Conservation (phyloP, 2,888 invertebrate genomes). For the Rhingia campestris region DNA sequence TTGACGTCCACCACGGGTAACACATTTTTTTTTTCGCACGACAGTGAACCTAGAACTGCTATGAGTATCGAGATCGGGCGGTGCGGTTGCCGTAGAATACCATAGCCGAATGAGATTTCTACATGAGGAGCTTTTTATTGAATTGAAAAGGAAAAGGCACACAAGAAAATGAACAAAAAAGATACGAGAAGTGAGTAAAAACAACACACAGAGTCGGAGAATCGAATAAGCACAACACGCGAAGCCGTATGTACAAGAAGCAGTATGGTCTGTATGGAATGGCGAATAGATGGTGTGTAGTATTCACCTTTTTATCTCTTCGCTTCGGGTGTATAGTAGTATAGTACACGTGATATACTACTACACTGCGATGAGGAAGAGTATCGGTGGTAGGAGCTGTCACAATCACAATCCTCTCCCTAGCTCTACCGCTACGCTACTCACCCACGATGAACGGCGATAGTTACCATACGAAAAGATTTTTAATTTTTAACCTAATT, state of each 20-base stretch:
- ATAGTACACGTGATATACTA: constrained; percentile 71
- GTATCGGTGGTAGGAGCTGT: constrained; percentile 32
- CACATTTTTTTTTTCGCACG: constrained; percentile 63
- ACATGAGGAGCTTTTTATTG: constrained; percentile 73
- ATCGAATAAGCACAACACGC: constrained; percentile 36
- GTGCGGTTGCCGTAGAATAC: constrained; percentile 69
- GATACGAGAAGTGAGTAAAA: constrained; percentile 23
- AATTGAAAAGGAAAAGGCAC: constrained; percentile 70
- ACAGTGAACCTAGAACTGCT: constrained; percentile 64
- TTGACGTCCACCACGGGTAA: constrained; percentile 45
- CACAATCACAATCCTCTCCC: constrained; percentile 18
- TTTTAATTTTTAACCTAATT: too few relatives aligned
- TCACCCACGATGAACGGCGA: background rate
- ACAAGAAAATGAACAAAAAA: constrained; percentile 15
- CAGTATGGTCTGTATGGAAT: constrained; percentile 36
- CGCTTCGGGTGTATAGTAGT: constrained; percentile 47
- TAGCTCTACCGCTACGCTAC: background rate
- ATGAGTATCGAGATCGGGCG: constrained; percentile 55
- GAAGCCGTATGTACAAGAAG: constrained; percentile 21
- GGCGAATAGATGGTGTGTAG: constrained; percentile 58
- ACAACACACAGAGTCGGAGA: constrained; percentile 58
- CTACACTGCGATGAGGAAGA: constrained; percentile 56
- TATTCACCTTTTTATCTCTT: constrained; percentile 53
- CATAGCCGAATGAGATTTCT: constrained; percentile 73
- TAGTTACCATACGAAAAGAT: background rate